phyloP scores from a whole-genome alignment of 2,113 vertebrate genomes.

The Pholis gunnellus region DNA sequence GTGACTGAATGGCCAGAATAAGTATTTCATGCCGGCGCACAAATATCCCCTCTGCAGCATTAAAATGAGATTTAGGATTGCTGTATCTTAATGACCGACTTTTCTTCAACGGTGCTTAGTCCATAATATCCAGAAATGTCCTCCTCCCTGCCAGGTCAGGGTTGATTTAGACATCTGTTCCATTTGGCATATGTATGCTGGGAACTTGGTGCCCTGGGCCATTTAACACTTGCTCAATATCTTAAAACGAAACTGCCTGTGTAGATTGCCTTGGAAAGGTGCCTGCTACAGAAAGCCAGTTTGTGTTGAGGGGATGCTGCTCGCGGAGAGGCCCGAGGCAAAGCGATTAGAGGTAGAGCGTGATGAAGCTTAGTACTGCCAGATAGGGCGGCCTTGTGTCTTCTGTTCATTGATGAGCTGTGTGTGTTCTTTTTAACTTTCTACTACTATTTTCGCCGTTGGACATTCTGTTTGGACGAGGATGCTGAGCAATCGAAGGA shows the following conservation, averaged over 20 bases:
- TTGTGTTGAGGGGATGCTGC: slow-evolving; percentile 59
- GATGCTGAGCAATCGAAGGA: too few species aligned
- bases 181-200: slow-evolving; percentile 62
- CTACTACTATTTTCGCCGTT: slow-evolving; percentile 6
- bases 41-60: slow-evolving; percentile 14
- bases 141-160: slow-evolving; percentile 54
- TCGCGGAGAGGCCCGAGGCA: slow-evolving; percentile 61
- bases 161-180: slow-evolving; percentile 72
- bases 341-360: slow-evolving; percentile 60
- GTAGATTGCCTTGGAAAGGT: slow-evolving; percentile 72
- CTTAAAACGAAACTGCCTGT: slow-evolving; percentile 72
- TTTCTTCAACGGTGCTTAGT: slow-evolving; percentile 53
- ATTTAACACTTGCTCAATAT: slow-evolving; percentile 76
- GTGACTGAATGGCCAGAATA: slow-evolving; percentile 11
- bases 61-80: slow-evolving; percentile 50
- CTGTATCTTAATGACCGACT: slow-evolving; percentile 53
- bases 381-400: slow-evolving; percentile 29
- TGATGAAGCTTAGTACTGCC: slow-evolving; percentile 48
- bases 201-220: slow-evolving; percentile 63
- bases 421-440: background rate
- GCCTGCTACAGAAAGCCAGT: slow-evolving; percentile 62
- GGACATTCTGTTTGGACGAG: background rate
- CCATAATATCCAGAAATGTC: slow-evolving; percentile 44
- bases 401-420: slow-evolving; percentile 52
- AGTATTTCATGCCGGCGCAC: slow-evolving; percentile 21